A percentile compares a stretch with the other conserved stretches of the same genome.
Evolutionary conservation across 2,888 invertebrate genomes (phyloP).

Genomic region (Cylloceria caligata): DNA sequence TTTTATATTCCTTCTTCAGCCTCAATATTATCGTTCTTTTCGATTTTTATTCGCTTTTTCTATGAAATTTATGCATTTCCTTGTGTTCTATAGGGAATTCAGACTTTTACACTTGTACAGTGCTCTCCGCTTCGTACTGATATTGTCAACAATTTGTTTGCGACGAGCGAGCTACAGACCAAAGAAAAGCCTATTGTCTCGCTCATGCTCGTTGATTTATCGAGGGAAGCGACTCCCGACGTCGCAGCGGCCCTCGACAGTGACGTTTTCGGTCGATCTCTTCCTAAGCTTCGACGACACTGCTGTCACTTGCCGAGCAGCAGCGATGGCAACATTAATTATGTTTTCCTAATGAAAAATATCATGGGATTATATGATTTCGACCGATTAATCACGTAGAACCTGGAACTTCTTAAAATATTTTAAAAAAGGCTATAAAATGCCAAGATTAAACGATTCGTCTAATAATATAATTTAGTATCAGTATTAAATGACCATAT

Average conservation of each 20-base stretch:
- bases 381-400: neutral
- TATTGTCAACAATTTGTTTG: slow-evolving; percentile 7
- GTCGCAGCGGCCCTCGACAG: slow-evolving; percentile 32
- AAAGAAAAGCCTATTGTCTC: slow-evolving; percentile 26
- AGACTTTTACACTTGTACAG: neutral
- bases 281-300: slow-evolving; percentile 7
- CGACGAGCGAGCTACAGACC: slow-evolving; percentile 17
- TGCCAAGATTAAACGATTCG: slow-evolving; percentile 3
- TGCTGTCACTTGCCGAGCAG: slow-evolving; percentile 22
- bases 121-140: neutral
- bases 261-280: slow-evolving; percentile 36
- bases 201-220: slow-evolving; percentile 32
- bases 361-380: neutral
- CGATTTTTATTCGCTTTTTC: too few relatives aligned
- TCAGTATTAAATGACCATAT: neutral
- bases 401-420: slow-evolving; percentile 21
- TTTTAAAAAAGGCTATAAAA: too few relatives aligned
- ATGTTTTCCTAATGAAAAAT: slow-evolving; percentile 21
- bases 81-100: too few relatives aligned
- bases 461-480: neutral
- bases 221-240: slow-evolving; percentile 30
- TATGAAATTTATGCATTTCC: too few relatives aligned
- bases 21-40: too few relatives aligned
- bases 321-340: slow-evolving; percentile 34
- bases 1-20: too few relatives aligned